These are phyloP conservation scores for Gnatocerus cornutus DNA, from an alignment of 2,888 invertebrate genomes.

Conservation along the genomic window DNA sequence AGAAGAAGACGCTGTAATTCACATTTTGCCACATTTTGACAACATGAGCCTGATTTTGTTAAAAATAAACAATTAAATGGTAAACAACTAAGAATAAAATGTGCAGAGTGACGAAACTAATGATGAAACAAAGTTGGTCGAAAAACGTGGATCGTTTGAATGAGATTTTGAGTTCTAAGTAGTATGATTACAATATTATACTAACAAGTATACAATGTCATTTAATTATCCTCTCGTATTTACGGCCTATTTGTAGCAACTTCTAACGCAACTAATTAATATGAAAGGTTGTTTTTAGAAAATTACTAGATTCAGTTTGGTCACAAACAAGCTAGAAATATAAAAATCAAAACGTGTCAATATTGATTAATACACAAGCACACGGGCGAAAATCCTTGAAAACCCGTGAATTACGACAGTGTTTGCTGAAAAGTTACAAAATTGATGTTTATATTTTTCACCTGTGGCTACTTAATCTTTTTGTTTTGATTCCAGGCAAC, in stretches of 20 bases:
- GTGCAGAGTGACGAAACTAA: slow-evolving; percentile 9
- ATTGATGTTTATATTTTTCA: slow-evolving; percentile 40
- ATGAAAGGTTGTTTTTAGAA: slow-evolving; percentile 24
- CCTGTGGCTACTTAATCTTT: slow-evolving; percentile 37
- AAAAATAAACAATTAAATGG: slow-evolving; percentile 35
- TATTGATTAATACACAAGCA: slow-evolving; percentile 10
- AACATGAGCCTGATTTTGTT: slow-evolving; percentile 1
- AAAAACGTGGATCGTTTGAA: slow-evolving; percentile 15
- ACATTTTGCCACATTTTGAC: slow-evolving; percentile 20
- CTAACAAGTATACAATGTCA: slow-evolving; percentile 41
- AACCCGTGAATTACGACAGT: background rate
- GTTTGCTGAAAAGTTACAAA: slow-evolving; percentile 32
- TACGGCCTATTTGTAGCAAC: slow-evolving; percentile 13
- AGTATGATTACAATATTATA: slow-evolving; percentile 26
- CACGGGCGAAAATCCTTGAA: background rate
- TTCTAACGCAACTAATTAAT: slow-evolving; percentile 24
- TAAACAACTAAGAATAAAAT: slow-evolving; percentile 17
- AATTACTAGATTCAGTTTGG: slow-evolving; percentile 10
- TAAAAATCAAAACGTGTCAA: slow-evolving; percentile 13
- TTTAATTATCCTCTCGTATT: slow-evolving; percentile 38
- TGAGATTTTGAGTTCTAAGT: slow-evolving; percentile 19
- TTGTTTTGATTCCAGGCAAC: slow-evolving; percentile 35
- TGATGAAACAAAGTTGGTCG: slow-evolving; percentile 12
- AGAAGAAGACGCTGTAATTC: too few relatives aligned
- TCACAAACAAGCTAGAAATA: slow-evolving; percentile 10